A percentile compares a stretch with the other conserved stretches of the same genome.
Conservation (phyloP, 2,888 invertebrate genomes). For the Plebejus anna region DNA sequence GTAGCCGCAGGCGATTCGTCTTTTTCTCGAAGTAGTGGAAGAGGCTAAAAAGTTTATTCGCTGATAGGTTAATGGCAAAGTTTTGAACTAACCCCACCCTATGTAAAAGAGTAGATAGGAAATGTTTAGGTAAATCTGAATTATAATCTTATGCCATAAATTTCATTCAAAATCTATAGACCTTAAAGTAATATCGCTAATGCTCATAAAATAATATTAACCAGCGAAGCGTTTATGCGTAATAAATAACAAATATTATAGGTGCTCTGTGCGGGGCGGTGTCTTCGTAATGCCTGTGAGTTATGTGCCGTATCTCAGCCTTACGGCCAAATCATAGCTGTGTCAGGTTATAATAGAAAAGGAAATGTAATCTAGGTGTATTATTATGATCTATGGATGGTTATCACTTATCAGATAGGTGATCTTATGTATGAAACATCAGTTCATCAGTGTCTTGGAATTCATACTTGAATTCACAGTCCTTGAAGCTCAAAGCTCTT, state of each 20-base stretch:
- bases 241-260: conserved; percentile 1
- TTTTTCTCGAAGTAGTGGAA: background rate
- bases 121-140: background rate
- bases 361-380: background rate
- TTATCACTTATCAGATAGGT: no score
- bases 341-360: background rate
- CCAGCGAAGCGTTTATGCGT: background rate
- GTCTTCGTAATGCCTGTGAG: conserved; percentile 11
- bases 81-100: background rate
- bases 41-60: background rate
- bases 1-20: background rate
- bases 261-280: background rate
- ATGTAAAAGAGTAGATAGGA: background rate
- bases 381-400: background rate
- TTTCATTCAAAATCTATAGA: background rate
- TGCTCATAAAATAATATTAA: background rate
- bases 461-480: no score
- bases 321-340: background rate
- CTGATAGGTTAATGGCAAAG: background rate
- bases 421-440: no score
- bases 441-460: no score
- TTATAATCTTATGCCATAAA: background rate
- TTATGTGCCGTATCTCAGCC: conserved; percentile 12
- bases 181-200: background rate
- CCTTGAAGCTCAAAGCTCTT: no score